Percentiles rank a stretch among this genome's conserved stretches.
Conservation (phyloP, 1,140 invertebrate genomes). For the Ridgeia piscesae region DNA sequence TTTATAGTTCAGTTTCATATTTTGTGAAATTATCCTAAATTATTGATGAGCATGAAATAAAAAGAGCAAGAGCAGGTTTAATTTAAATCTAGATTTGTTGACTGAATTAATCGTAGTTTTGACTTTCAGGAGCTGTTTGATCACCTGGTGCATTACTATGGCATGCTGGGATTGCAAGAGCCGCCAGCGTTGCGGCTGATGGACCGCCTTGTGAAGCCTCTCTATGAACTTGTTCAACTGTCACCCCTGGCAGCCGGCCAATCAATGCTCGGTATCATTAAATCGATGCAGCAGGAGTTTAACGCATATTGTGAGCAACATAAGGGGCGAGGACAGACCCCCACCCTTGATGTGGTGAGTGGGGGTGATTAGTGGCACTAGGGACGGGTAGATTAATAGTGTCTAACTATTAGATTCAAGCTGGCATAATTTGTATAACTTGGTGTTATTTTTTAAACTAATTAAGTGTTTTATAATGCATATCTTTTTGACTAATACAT, state of each 20-base stretch:
- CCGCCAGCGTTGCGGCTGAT: slow-evolving; percentile 43
- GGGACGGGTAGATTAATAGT: slow-evolving; percentile 1
- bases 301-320: slow-evolving; percentile 60
- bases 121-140: background rate
- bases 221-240: slow-evolving; percentile 74
- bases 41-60: too few species aligned
- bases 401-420: background rate
- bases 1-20: too few species aligned
- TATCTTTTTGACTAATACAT: background rate
- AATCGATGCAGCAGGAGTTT: slow-evolving; percentile 58
- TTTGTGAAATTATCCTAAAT: too few species aligned
- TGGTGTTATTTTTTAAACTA: too few species aligned
- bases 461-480: too few species aligned
- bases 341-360: slow-evolving; percentile 66
- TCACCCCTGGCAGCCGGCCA: slow-evolving; percentile 78
- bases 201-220: slow-evolving; percentile 62
- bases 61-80: too few species aligned
- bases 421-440: background rate
- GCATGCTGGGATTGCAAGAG: slow-evolving; percentile 65
- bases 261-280: slow-evolving; percentile 25
- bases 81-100: too few species aligned
- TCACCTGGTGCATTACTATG: slow-evolving; percentile 68
- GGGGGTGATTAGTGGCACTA: background rate
- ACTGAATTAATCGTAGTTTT: background rate
- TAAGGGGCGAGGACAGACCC: slow-evolving; percentile 59